Evolutionary conservation across 2,888 invertebrate genomes (phyloP), one percentile per base, ranked within the genome.

Genomic region (Cantharis flavilabris): DNA sequence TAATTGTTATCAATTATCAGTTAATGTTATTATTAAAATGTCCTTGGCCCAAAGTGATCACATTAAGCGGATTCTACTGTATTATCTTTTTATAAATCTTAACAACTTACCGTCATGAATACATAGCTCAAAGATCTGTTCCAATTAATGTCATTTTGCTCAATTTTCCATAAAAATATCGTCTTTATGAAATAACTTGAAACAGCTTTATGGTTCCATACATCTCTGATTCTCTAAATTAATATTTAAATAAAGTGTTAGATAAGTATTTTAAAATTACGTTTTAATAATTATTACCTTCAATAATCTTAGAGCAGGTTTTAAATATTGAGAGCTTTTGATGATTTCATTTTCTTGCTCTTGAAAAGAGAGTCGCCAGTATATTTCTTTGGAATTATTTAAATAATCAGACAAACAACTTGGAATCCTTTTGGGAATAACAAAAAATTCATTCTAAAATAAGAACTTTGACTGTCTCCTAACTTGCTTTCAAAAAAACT

Each of bases 101-200:
- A 16, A 63, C 14, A 3, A 63, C 14, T 5, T 70, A 28, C 74
- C 49, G 23, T 69, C 67, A 18, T 72, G 28, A 72, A 62, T 20
- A 62, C 72, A 72, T 16, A 72, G 28, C 63, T 11, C 20, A 14
- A 18, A 16, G 26, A 16, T 20, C 64, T 63, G 14, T 62, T 14
- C 72, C 65, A 65, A 13, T n/a, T 13, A 10, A 23, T 16, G 3
- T 65, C 23, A 7, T 14, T n/a, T 13, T 23, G 3, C n/a, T 16
- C 16, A 20, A 9, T 23, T 14, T 3, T 26, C 72, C 88, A 86
- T 7, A 89, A 81, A 76, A 87, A 88, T 28, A 90, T 78, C 0
- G 89, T 90, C 83, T 90, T 90, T 14, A 90, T 88, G 73, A 85
- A 89, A 80, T 90, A 90, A 76, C 90, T 90, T 2, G 88, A 86